These are phyloP conservation scores for Lophotis ruficrista DNA, from an alignment of 2,113 vertebrate genomes.

Conservation along the genomic window DNA sequence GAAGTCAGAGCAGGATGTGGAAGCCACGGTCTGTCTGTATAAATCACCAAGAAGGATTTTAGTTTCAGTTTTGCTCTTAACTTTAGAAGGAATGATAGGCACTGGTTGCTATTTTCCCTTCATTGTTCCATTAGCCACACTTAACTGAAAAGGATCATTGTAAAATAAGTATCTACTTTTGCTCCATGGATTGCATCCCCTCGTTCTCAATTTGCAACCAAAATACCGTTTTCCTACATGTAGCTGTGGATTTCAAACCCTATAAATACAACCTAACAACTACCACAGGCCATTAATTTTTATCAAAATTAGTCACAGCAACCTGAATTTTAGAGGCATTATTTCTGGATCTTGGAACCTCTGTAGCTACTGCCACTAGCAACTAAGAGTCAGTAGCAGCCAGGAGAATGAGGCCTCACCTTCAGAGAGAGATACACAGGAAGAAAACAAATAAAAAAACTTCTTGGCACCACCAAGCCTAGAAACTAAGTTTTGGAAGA, in stretches of 20 bases:
- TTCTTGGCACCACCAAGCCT: background rate
- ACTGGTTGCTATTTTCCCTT: background rate
- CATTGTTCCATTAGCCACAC: background rate
- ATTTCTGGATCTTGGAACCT: background rate
- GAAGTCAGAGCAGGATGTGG: background rate
- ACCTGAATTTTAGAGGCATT: background rate
- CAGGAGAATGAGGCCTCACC: background rate
- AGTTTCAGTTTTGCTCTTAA: background rate
- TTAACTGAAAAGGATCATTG: background rate
- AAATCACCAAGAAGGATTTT: background rate
- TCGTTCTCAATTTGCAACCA: background rate
- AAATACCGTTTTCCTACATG: background rate
- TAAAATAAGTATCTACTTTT: background rate
- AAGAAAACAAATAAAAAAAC: background rate
- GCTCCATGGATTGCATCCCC: background rate
- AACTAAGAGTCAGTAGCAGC: background rate
- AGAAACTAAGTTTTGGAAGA: background rate
- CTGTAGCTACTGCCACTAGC: background rate
- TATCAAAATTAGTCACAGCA: background rate
- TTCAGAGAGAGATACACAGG: background rate
- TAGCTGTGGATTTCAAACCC: background rate
- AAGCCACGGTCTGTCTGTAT: background rate
- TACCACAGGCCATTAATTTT: background rate
- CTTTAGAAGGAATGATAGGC: background rate
- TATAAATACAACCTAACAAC: background rate